phyloP scores from a whole-genome alignment of 2,888 invertebrate genomes.

The Ametastegia equiseti region DNA sequence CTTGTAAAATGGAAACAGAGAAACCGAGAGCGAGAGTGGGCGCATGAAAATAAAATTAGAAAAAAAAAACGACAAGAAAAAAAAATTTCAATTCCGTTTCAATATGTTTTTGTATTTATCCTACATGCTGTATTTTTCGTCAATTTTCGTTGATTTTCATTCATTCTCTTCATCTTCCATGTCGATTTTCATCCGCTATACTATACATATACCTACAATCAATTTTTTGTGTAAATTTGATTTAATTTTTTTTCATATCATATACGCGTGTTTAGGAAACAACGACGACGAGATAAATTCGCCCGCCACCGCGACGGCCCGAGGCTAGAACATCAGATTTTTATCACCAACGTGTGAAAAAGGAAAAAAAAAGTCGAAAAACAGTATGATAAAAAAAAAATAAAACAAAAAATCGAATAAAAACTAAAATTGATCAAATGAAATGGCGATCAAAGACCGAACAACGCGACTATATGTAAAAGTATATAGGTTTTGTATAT shows the following conservation, averaged over 20 bases:
- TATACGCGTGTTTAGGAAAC: background rate
- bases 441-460: too few relatives aligned
- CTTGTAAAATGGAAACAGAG: conserved; percentile 6
- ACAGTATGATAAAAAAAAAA: background rate
- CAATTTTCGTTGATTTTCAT: background rate
- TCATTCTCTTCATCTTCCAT: too few relatives aligned
- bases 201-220: too few relatives aligned
- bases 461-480: background rate
- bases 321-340: background rate
- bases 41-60: background rate
- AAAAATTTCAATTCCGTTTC: too few relatives aligned
- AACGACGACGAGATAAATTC: background rate
- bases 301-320: too few relatives aligned
- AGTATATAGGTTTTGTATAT: too few relatives aligned
- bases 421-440: too few relatives aligned
- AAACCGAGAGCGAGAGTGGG: background rate
- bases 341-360: background rate
- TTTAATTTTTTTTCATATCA: too few relatives aligned
- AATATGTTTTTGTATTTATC: too few relatives aligned
- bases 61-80: background rate
- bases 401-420: background rate
- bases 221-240: too few relatives aligned
- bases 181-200: too few relatives aligned
- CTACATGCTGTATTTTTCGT: background rate
- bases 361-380: background rate